Evolutionary conservation across 1,140 invertebrate genomes (phyloP), one percentile per base, ranked within the genome.

Genomic region (Hylaeus anthracinus): DNA sequence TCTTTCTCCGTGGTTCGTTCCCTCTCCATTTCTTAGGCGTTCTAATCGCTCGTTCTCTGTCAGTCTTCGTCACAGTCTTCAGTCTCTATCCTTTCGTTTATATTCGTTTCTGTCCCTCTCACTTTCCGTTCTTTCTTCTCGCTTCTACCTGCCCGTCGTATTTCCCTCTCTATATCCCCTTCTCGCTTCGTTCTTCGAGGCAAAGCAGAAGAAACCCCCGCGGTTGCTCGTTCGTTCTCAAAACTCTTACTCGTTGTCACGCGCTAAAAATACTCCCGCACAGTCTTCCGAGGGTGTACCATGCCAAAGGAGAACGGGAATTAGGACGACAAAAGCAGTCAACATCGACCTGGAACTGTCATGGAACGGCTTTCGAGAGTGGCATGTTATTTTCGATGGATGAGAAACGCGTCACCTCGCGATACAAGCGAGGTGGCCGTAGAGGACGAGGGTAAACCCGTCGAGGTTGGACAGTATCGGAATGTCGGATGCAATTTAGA

Each of bases 221-320:
- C 80, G 80, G 39, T 79, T 61, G 45, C 61, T 55, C 71, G 70
- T 79, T 65, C 81, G 79, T 81, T 81, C 72, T 71, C 67, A 72
- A 84, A 81, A 81, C 72, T 77, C 79, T 81, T 74, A 80, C 69
- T 80, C 81, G 73, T 82, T 84, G 82, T 84, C 82, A 84, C 82
- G 73, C 82, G 82, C 82, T 84, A 84, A 77, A 84, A 84, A 84
- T 84, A 84, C 55, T 72, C 69, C 67, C 79, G 79, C 63, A 77
- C 73, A 77, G 79, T 77, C 69, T 72, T 82, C 72, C 67, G 73
- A 76, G 72, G 82, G 79, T 81, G 69, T 84, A 77, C 63, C 82
- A 84, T 84, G 82, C 82, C 69, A 70, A 82, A 81, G 69, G 69
- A 77, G 69, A 77, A 66, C 79, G 51, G 15, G 51, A 81, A 84